Conservation (phyloP, 2,113 vertebrate species). For the Shinisaurus crocodilurus region DNA sequence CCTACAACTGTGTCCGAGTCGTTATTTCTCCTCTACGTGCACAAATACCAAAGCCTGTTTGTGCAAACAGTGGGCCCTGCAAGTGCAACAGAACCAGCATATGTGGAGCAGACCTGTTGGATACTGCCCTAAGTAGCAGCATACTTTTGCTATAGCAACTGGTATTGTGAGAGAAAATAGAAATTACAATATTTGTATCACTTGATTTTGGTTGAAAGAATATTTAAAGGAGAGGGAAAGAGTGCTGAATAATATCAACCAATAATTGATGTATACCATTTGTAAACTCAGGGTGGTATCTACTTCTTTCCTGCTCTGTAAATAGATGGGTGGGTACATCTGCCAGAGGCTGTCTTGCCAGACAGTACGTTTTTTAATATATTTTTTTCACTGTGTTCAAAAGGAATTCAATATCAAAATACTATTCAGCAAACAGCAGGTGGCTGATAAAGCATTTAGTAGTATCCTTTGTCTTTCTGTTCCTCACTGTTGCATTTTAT, state of each 20-base stretch:
- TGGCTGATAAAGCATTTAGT: constrained; percentile 36
- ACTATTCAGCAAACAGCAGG: constrained; percentile 18
- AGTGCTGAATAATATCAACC: constrained; percentile 8
- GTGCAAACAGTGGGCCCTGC: no score
- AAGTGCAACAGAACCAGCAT: no score
- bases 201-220: background rate
- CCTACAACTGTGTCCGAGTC: no score
- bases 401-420: constrained; percentile 37
- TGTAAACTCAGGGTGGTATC: background rate
- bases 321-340: background rate
- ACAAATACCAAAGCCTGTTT: no score
- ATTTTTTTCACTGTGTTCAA: constrained; percentile 8
- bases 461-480: constrained; percentile 30
- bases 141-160: background rate
- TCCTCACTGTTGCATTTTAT: constrained; percentile 19
- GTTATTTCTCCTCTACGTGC: no score
- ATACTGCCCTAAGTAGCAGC: background rate
- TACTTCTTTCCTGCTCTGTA: background rate
- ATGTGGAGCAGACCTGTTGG: no score
- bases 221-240: background rate
- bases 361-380: constrained; percentile 1
- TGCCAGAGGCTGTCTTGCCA: constrained; percentile 9
- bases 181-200: background rate
- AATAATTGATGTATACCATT: background rate
- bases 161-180: background rate